Evolutionary conservation across 2,113 vertebrate genomes (phyloP), one percentile per base, ranked within the genome.

Genomic region (Uria aalge): DNA sequence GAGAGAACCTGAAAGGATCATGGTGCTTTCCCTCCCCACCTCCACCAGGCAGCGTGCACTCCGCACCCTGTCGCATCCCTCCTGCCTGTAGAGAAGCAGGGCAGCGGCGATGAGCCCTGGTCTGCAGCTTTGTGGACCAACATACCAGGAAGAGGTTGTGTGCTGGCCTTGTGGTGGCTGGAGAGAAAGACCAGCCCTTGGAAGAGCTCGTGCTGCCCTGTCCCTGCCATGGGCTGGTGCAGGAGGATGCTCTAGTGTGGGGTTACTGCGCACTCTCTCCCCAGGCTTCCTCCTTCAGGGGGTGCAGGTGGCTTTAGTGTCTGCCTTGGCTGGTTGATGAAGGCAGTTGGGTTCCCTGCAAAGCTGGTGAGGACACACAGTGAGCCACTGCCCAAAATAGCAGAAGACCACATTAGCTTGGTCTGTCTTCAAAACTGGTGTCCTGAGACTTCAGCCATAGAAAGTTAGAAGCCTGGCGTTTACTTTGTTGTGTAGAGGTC

Each of bases 221-320:
- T 36, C 34, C 38, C 34, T 40, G 26, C 1, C 1, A 13, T 16
- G 52, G 26, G 19, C 50, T 59, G 43, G 3, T 26, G 45, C 4
- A 2, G 50, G 38, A 50, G 50, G 12, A 17, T 34, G 40, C 24
- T 53, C 15, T 0, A 0, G 12, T 7, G 27, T 1, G 7, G 41
- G 19, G 23, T 48, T 19, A 9, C 72, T 38, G 21, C 32, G 66
- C 29, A 19, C 38, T 36, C 30, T 68, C 15, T 34, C 5, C 38
- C 26, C 18, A 29, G 40, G 21, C 68, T 55, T 38, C 30, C 57
- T 10, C 50, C 38, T 6, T 19, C 11, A n/a, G 26, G 50, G 57
- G 52, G 15, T 1, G 4, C 22, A 11, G 71, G 64, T 0, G 4
- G 43, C n/a, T 60, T 32, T 41, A 4, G 19, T 4, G 36, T 29